Evolutionary conservation across 2,113 vertebrate species (phyloP).

Genomic region (Pangasianodon gigas): DNA sequence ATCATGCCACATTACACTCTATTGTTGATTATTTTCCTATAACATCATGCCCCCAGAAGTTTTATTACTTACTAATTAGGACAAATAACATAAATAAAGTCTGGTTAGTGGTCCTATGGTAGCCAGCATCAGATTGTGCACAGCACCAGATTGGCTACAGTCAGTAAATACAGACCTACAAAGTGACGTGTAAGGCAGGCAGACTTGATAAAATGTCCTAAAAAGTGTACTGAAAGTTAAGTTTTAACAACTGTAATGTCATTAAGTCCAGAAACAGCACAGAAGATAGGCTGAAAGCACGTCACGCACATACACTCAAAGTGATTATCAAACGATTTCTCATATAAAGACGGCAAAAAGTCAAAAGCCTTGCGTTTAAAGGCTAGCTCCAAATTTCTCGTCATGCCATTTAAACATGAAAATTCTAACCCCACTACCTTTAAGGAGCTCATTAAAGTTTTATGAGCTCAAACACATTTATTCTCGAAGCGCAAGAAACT

Average conservation of each 20-base stretch:
- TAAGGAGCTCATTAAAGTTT: conserved; percentile 28
- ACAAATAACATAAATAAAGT: background rate
- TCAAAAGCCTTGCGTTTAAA: background rate
- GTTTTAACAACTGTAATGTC: background rate
- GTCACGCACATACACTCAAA: background rate
- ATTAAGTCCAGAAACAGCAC: background rate
- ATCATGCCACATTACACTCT: background rate
- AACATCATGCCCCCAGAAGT: too few species aligned
- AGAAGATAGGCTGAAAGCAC: background rate
- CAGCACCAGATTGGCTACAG: background rate
- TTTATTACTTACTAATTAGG: background rate
- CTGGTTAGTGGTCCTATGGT: background rate
- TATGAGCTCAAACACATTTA: background rate
- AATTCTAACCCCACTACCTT: conserved; percentile 10
- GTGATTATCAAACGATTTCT: background rate
- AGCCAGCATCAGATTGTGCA: background rate
- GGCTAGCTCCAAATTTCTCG: background rate
- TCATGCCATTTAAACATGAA: conserved; percentile 5
- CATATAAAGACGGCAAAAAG: background rate
- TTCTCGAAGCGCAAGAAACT: background rate
- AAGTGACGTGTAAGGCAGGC: background rate
- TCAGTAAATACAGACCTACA: background rate
- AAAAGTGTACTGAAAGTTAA: background rate
- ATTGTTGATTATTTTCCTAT: too few species aligned
- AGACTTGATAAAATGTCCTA: background rate